Conservation (phyloP, 1,140 invertebrate genomes). For the Cardiocondyla obscurior region DNA sequence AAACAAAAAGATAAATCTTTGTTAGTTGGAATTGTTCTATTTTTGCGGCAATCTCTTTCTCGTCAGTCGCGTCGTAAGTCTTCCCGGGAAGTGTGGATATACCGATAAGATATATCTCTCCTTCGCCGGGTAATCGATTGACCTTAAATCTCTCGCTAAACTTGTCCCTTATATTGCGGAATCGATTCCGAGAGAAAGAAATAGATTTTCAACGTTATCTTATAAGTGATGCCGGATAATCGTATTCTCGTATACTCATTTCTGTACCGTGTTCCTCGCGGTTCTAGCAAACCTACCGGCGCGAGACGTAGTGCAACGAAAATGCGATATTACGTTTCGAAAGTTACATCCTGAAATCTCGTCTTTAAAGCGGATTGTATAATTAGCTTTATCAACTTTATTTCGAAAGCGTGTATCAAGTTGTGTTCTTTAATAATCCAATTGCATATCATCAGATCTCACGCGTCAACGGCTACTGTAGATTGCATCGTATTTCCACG, state of each 20-base stretch:
- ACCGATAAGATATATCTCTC: conserved; percentile 27
- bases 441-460: neutral
- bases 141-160: conserved; percentile 38
- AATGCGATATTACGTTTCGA: neutral
- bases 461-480: neutral
- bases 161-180: neutral
- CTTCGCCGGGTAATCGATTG: conserved; percentile 37
- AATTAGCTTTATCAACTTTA: neutral
- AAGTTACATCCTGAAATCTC: neutral
- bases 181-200: conserved; percentile 15
- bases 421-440: neutral
- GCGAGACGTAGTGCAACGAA: neutral
- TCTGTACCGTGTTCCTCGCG: too few species aligned
- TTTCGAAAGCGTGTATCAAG: neutral
- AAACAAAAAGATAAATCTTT: neutral
- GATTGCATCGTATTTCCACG: neutral
- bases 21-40: conserved; percentile 30
- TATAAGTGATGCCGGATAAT: neutral
- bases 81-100: neutral
- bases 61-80: conserved; percentile 11
- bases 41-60: conserved; percentile 32
- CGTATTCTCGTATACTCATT: neutral
- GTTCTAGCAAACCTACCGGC: neutral
- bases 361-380: neutral
- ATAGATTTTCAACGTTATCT: conserved; percentile 3